Conservation (phyloP, 1,140 invertebrate species). For the Hycleus phaleratus region DNA sequence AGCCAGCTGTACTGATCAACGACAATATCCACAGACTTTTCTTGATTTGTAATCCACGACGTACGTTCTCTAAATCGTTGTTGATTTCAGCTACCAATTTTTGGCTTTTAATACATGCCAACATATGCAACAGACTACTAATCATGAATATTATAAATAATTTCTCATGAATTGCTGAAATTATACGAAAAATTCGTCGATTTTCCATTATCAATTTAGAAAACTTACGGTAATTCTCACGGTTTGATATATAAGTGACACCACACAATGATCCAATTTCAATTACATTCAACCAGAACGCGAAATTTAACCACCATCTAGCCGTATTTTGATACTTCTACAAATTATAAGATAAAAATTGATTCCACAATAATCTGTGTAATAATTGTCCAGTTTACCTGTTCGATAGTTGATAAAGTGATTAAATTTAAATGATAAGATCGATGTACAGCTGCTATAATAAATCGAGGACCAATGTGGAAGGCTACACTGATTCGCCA, state of each 20-base stretch:
- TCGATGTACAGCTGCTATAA: conserved; percentile 76
- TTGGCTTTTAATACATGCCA: conserved; percentile 53
- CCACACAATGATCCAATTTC: conserved; percentile 77
- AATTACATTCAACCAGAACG: conserved; percentile 77
- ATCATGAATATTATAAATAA: conserved; percentile 90
- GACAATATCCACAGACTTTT: conserved; percentile 67
- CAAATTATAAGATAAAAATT: background rate
- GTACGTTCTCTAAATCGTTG: conserved; percentile 31
- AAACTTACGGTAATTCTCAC: conserved; percentile 80
- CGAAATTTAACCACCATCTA: conserved; percentile 59
- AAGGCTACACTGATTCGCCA: conserved; percentile 87
- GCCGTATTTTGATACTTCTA: conserved; percentile 36
- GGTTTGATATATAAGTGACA: conserved; percentile 87
- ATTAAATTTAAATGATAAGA: conserved; percentile 69
- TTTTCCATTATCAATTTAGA: conserved; percentile 42
- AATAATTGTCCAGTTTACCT: too few species aligned
- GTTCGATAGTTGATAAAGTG: conserved; percentile 31
- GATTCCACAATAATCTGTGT: too few species aligned
- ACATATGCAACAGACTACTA: conserved; percentile 77
- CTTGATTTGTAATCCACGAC: conserved; percentile 53
- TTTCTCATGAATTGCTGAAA: conserved; percentile 81
- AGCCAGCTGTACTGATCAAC: conserved; percentile 67
- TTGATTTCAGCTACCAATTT: conserved; percentile 30
- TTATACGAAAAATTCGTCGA: conserved; percentile 14
- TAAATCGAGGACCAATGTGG: conserved; percentile 78